Evolutionary conservation across 2,113 vertebrate species (phyloP).

Genomic region (Indri indri): DNA sequence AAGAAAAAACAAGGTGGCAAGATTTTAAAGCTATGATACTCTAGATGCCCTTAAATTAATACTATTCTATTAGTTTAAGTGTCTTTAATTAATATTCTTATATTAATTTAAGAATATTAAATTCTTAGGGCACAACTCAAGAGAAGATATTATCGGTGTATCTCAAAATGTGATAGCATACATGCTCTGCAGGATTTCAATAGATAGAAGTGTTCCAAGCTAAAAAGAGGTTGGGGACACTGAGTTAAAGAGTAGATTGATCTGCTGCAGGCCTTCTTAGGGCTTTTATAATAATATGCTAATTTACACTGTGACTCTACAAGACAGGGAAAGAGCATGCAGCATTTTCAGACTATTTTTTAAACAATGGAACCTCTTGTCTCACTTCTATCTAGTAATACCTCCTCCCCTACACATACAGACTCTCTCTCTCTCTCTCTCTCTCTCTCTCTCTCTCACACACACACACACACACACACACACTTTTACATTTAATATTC

Average conservation of each 20-base stretch:
- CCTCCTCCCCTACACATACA: too few species aligned
- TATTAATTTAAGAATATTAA: conserved; percentile 7
- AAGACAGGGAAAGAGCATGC: background rate
- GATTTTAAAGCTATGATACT: background rate
- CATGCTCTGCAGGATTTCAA: background rate
- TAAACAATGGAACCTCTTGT: background rate
- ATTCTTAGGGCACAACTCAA: background rate
- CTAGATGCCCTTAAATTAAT: background rate
- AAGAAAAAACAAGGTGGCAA: background rate
- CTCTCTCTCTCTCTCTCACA: too few species aligned
- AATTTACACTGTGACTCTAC: background rate
- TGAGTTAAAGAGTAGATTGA: background rate
- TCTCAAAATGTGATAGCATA: background rate
- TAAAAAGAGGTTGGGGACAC: background rate
- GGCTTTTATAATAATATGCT: background rate
- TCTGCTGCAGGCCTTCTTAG: background rate
- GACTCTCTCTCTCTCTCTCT: too few species aligned
- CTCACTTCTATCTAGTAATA: background rate
- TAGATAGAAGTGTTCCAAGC: background rate
- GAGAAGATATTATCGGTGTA: background rate
- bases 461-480: too few species aligned
- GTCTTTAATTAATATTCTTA: background rate
- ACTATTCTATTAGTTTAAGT: background rate
- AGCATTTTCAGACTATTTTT: background rate
- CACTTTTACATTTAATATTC: background rate